These are phyloP conservation scores for Crotalus horridus DNA, from an alignment of 2,113 vertebrate genomes.

Conservation along the genomic window DNA sequence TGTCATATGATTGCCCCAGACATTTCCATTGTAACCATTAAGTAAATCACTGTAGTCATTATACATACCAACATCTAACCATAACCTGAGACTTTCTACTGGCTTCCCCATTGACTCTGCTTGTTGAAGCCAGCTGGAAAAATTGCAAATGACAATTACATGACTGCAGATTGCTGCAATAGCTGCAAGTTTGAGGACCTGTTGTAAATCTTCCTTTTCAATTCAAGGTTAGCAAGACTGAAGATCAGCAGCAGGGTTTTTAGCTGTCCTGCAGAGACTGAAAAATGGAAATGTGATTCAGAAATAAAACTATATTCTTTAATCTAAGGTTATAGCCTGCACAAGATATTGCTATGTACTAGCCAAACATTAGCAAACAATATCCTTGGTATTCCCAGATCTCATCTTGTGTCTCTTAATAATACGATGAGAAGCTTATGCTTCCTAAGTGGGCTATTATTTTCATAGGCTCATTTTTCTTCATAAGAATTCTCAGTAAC, in stretches of 20 bases:
- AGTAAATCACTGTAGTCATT: not conserved
- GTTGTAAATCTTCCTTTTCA: not conserved
- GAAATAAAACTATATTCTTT: not conserved
- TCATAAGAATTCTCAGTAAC: not conserved
- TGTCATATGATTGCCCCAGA: not conserved
- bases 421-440: not conserved
- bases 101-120: not conserved
- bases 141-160: not conserved
- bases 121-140: not conserved
- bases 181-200: not conserved
- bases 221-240: not conserved
- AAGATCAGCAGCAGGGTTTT: not conserved
- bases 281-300: not conserved
- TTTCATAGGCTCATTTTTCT: not conserved
- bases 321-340: not conserved
- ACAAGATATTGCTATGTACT: not conserved
- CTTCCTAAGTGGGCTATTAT: not conserved
- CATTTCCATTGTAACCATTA: not conserved
- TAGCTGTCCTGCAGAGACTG: not conserved
- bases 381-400: not conserved
- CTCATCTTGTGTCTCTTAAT: not conserved
- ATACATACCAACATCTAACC: not conserved
- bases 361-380: not conserved
- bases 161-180: not conserved
- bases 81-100: not conserved